These are phyloP conservation scores for Dendrocopos noguchii DNA, from an alignment of 2,113 vertebrate genomes.

Conservation along the genomic window DNA sequence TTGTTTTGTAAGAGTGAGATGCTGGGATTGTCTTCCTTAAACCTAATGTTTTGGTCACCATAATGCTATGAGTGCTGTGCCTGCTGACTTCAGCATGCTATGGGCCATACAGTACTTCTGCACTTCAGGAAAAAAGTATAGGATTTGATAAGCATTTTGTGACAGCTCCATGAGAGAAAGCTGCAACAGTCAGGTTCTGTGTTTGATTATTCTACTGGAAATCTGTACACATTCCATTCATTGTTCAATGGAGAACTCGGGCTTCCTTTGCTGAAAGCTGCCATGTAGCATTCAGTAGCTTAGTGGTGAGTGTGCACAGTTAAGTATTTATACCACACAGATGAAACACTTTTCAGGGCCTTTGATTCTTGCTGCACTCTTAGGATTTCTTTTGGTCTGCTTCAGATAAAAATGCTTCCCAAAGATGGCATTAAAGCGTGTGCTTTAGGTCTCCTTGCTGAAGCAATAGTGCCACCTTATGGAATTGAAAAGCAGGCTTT, in stretches of 20 bases:
- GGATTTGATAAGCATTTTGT: neutral
- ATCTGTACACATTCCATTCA: neutral
- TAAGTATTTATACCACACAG: neutral
- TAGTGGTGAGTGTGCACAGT: neutral
- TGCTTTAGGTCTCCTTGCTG: neutral
- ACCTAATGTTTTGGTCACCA: neutral
- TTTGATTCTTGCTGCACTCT: neutral
- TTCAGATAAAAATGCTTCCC: neutral
- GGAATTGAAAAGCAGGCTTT: neutral
- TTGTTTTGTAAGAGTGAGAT: neutral
- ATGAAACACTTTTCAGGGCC: neutral
- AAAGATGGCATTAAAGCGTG: neutral
- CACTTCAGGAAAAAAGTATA: neutral
- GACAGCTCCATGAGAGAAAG: neutral
- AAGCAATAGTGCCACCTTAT: constrained; percentile 39
- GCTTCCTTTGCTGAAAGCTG: neutral
- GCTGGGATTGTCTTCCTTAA: neutral
- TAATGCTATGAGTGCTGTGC: neutral
- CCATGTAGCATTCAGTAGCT: neutral
- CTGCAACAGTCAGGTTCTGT: neutral
- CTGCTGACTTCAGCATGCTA: neutral
- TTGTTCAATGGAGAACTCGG: neutral
- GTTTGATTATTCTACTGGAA: constrained; percentile 18
- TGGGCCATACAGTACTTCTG: neutral
- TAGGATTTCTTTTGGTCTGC: neutral